Base-by-base conservation (phyloP, 2,113 vertebrate genomes). In the Macquaria australasica region DNA sequence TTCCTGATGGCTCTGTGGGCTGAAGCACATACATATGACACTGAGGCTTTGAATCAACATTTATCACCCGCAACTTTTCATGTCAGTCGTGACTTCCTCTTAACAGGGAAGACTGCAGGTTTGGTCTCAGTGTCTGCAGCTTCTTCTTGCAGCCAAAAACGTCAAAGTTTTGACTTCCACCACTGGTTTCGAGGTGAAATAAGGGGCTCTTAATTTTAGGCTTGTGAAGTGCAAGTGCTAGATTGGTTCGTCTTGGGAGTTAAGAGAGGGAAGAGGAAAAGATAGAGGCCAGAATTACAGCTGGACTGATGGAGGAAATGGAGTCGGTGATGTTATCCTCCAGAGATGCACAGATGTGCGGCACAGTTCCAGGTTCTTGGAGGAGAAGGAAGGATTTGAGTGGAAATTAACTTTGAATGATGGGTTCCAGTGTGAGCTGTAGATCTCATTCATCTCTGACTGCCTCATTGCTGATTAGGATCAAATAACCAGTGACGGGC, bases 271-370 rank as follows among this genome's bases (percentile, higher is more conserved):
- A 51, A 41, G 23, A 20, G 6, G 39, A 70, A 48, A 34, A 67
- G 70, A 74, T n/a, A 56, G 66, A 58, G 68, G 45, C 43, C 84
- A 77, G 75, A 64, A 73, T 70, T 84, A 70, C 83, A 92, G 89
- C 87, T 92, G 90, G 78, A 77, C 73, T 8, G 77, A 78, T 34
- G 72, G 71, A 80, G 87, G 84, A 80, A 77, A 75, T 80, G 69
- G 66, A 83, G 73, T 58, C 39, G 21, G 82, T 84, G 79, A 90
- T 86, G 77, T 88, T 67, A 80, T 83, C 84, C 85, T 85, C 84
- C 85, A 89, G 89, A 81, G 67, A 87, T 82, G 88, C 63, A 77
- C 93, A 89, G 90, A 93, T 92, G 88, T 93, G 68, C 83, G 18
- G 81, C 77, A 41, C 72, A 39, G 73, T 58, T 89, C 79, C 83